phyloP scores from a whole-genome alignment of 2,113 vertebrate genomes.

The Dasyprocta punctata region DNA sequence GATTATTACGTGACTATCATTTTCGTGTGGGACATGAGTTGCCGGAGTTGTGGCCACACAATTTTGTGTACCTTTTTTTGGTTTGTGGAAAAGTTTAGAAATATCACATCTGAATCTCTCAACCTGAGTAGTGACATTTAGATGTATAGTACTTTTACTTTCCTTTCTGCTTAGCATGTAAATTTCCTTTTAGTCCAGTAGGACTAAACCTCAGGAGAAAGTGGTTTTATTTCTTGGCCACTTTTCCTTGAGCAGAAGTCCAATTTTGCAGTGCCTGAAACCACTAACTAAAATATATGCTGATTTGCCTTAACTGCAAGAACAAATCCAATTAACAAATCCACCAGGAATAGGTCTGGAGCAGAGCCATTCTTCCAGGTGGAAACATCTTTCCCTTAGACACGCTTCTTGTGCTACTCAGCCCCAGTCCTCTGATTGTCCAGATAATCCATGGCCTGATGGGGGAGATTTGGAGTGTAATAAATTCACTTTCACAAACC shows the following conservation, averaged over 20 bases:
- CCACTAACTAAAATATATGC: slow-evolving; percentile 67
- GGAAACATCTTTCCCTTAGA: slow-evolving; percentile 54
- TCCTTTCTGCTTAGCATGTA: slow-evolving; percentile 44
- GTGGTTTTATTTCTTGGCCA: slow-evolving; percentile 65
- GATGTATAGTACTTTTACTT: slow-evolving; percentile 19
- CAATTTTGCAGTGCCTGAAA: slow-evolving; percentile 62
- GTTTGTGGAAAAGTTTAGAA: slow-evolving; percentile 39
- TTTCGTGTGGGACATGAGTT: neutral
- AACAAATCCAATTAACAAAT: slow-evolving; percentile 78
- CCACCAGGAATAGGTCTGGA: slow-evolving; percentile 55
- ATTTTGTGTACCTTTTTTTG: neutral
- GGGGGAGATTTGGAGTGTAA: slow-evolving; percentile 21
- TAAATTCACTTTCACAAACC: neutral
- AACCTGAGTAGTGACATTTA: slow-evolving; percentile 5
- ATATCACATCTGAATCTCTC: neutral
- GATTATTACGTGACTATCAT: neutral
- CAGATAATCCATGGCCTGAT: neutral
- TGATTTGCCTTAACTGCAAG: slow-evolving; percentile 66
- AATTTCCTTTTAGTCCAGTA: slow-evolving; percentile 55
- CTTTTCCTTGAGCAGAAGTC: slow-evolving; percentile 68
- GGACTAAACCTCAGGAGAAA: slow-evolving; percentile 68
- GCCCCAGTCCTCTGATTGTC: neutral
- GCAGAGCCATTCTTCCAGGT: slow-evolving; percentile 51
- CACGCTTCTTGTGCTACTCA: neutral
- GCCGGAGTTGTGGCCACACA: neutral